A percentile compares a stretch with the other conserved stretches of the same genome.
Evolutionary conservation across 2,113 vertebrate genomes (phyloP).

Genomic region (Nothocercus julius): DNA sequence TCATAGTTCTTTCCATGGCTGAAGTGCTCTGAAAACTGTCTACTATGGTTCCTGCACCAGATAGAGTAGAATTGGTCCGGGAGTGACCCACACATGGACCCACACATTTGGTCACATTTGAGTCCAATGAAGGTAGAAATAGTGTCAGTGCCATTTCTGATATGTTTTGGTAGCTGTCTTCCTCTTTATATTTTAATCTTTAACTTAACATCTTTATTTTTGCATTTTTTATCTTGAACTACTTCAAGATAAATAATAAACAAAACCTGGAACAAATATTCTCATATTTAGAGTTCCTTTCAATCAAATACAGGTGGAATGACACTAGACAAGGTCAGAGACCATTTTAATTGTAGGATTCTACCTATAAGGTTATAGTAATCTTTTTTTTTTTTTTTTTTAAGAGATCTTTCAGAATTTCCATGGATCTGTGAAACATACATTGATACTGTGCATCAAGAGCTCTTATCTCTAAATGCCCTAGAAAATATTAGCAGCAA

Average conservation of each 20-base stretch:
- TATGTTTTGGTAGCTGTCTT: neutral
- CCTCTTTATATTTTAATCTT: neutral
- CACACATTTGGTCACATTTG: neutral
- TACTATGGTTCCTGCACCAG: neutral
- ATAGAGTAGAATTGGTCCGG: neutral
- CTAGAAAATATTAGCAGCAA: neutral
- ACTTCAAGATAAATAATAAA: neutral
- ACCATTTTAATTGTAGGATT: neutral
- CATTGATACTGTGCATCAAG: neutral
- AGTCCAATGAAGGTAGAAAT: neutral
- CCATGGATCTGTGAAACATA: neutral
- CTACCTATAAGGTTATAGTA: neutral
- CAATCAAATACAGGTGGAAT: neutral
- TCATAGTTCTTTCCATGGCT: neutral
- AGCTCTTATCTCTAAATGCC: neutral
- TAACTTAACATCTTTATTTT: neutral
- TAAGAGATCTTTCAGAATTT: neutral
- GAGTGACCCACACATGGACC: neutral
- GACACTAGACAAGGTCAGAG: neutral
- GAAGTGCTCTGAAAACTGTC: neutral
- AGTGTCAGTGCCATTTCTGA: neutral
- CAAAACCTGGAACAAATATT: neutral
- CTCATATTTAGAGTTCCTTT: neutral
- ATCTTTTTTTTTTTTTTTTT: neutral
- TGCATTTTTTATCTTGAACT: neutral